Conservation (phyloP, 2,888 invertebrate genomes). For the Scaptomyza tumidula region DNA sequence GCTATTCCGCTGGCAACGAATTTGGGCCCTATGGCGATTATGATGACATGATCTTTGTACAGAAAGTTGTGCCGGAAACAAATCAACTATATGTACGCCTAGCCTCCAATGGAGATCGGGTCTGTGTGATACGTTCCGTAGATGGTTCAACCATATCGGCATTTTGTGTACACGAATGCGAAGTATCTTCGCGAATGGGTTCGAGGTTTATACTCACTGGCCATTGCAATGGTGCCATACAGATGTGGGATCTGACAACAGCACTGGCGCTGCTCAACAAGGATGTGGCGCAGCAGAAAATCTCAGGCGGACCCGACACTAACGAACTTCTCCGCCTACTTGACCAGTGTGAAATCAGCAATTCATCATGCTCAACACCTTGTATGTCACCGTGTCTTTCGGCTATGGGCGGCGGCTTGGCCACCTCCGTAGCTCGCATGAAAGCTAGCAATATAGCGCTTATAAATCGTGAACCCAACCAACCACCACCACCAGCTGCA, state of each 20-base stretch:
- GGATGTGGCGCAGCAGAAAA: constrained; percentile 90
- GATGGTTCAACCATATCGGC: constrained; percentile 97
- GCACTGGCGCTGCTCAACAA: constrained; percentile 92
- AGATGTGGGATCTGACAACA: constrained; percentile 99
- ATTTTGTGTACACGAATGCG: constrained; percentile 98
- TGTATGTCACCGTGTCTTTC: constrained; percentile 89
- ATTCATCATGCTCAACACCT: constrained; percentile 90
- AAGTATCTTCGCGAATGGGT: constrained; percentile 97
- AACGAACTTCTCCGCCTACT: constrained; percentile 95
- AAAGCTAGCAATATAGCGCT: constrained; percentile 88
- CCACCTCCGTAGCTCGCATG: constrained; percentile 85
- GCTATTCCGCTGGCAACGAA: constrained; percentile 88
- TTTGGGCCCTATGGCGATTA: constrained; percentile 98
- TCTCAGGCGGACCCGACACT: constrained; percentile 93
- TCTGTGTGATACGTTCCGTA: constrained; percentile 97
- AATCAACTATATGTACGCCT: constrained; percentile 96
- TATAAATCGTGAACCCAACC: constrained; percentile 84
- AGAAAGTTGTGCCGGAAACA: constrained; percentile 98
- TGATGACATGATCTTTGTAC: constrained; percentile 98
- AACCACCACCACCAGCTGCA: constrained; percentile 39
- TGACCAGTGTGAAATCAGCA: constrained; percentile 96
- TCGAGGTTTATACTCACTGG: constrained; percentile 96
- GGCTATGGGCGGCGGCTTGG: constrained; percentile 81
- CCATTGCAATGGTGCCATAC: constrained; percentile 95
- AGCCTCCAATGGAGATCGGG: constrained; percentile 97